These are phyloP conservation scores for Scomber scombrus DNA, from an alignment of 2,113 vertebrate genomes.

Conservation along the genomic window DNA sequence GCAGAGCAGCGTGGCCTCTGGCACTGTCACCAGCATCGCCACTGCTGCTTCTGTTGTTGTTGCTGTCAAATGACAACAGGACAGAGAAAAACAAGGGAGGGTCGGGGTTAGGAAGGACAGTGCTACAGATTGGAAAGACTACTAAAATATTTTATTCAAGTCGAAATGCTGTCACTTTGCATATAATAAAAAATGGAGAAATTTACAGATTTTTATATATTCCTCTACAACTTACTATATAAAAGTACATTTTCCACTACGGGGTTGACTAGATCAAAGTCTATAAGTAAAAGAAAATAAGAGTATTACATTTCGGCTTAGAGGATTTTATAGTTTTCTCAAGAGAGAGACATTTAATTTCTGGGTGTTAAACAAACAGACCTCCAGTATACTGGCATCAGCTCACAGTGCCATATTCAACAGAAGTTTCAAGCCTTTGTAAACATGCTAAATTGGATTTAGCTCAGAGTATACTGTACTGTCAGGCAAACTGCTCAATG, in stretches of 20 bases:
- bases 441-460: constrained; percentile 31
- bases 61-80: constrained; percentile 67
- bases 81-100: constrained; percentile 45
- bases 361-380: neutral
- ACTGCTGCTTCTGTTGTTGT: constrained; percentile 45
- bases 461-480: constrained; percentile 1
- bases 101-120: constrained; percentile 28
- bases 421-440: constrained; percentile 9
- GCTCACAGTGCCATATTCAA: constrained; percentile 16
- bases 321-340: neutral
- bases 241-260: too few relatives aligned
- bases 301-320: neutral
- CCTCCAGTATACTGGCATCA: neutral
- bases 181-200: neutral
- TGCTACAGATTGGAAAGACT: constrained; percentile 19
- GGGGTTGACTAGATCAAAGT: too few relatives aligned
- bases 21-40: constrained; percentile 57
- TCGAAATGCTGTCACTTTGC: constrained; percentile 34
- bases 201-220: too few relatives aligned
- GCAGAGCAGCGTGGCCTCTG: constrained; percentile 70
- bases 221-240: too few relatives aligned
- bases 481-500: constrained; percentile 18
- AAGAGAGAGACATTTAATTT: neutral
- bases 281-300: neutral
- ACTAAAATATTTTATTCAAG: constrained; percentile 28